Evolutionary conservation across 1,140 invertebrate species (phyloP), one percentile per base, ranked within the genome.

Genomic region (Drepana arcuata): DNA sequence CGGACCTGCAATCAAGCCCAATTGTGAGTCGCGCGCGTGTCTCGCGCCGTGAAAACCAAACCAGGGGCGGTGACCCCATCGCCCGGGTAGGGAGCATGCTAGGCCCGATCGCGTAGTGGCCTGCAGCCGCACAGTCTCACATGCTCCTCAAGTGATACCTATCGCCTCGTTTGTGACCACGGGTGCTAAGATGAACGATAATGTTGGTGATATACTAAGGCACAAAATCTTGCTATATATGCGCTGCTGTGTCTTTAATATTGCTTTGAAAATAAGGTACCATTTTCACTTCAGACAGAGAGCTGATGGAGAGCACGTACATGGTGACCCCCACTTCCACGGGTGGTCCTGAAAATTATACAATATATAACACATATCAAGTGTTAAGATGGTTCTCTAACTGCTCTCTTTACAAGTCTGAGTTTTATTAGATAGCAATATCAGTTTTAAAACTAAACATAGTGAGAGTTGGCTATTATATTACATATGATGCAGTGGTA

Each of bases 201-300:
- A 81, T 81, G 73, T 61, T 78, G 71, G 73, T 81, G 77, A 81
- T 64, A 47, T 60, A 71, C 75, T 80, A 78, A 79, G 60, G 71
- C 24, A 73, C 55, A 64, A 59, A 61, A 57, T 68, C 61, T 73
- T 73, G 71, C 74, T 73, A 78, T 65, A 63, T 74, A 80, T 75
- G 77, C 77, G 62, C 63, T 70, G 18, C n/a, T n/a, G 74, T 79
- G 71, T 77, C 64, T 62, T 72, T 77, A 65, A 62, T 62, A 75
- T 84, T 84, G 82, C 51, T 85, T 85, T 86, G 78, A 86, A 85
- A 84, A 79, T 84, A 83, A 83, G 68, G 88, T 94, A 98, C 95
- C 96, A 98, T 98, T 92, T 97, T 94, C 84, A 98, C 95, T 94
- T 98, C 96, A 85, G 95, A 97, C 84, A 98, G 92, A 86, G 95